Evolutionary conservation across 2,888 invertebrate species (phyloP).

Genomic region (Morpho helenor): DNA sequence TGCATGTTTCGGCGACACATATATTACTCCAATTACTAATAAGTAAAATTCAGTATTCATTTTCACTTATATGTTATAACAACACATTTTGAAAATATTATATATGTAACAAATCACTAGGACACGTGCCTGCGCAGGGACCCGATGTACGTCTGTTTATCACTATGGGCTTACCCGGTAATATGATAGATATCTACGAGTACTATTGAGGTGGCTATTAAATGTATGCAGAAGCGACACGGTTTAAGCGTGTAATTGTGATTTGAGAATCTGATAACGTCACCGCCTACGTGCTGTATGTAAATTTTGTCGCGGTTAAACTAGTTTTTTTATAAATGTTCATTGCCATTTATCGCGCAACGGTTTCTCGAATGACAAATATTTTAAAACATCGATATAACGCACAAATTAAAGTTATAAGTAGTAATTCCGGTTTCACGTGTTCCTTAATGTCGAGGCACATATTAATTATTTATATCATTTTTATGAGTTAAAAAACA

Average conservation of each 20-base stretch:
- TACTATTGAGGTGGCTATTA: constrained; percentile 7
- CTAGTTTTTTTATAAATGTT: too few relatives aligned
- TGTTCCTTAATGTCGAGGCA: too few relatives aligned
- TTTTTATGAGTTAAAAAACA: too few relatives aligned
- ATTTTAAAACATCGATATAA: too few relatives aligned
- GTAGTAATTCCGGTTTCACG: too few relatives aligned
- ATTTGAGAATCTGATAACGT: not conserved
- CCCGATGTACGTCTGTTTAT: constrained; percentile 20
- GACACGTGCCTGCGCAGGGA: constrained; percentile 5
- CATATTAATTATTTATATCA: too few relatives aligned
- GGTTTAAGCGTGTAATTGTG: not conserved
- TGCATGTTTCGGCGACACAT: constrained; percentile 12
- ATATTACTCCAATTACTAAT: constrained; percentile 8
- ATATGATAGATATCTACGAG: constrained; percentile 10
- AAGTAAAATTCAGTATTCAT: constrained; percentile 14
- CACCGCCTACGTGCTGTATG: not conserved
- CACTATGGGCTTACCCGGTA: constrained; percentile 12
- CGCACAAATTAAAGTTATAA: too few relatives aligned
- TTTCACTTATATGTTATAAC: constrained; percentile 3
- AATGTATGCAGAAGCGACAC: constrained; percentile 16
- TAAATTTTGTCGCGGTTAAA: too few relatives aligned
- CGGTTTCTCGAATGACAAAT: too few relatives aligned
- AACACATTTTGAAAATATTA: constrained; percentile 4
- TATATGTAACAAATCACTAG: not conserved
- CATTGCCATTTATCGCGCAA: too few relatives aligned